Evolutionary conservation across 2,797 vertebrate genomes (phyloP), one percentile per base, ranked within the genome.

Genomic region (Hippopotamyrus pictus): DNA sequence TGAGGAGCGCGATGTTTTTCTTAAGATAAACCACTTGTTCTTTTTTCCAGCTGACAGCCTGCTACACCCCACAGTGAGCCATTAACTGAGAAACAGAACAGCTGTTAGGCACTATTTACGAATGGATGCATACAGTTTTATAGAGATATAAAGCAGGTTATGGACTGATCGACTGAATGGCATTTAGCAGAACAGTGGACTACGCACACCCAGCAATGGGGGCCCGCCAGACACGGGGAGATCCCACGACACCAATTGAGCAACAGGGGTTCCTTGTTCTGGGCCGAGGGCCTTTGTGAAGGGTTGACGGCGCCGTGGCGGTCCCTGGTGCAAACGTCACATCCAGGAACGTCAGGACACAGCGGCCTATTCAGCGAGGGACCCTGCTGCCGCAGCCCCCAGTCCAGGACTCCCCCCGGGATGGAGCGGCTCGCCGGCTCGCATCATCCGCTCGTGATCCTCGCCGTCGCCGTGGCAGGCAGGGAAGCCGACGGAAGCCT

Each of bases 401-500:
- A 89, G 88, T 82, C 85, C 83, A 51, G 69, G 33, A 44, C 88
- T 69, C n/a, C 41, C n/a, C 41, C 2, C 7, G 87, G 5, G 90
- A 96, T 96, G 95, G 94, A 92, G 57, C 86, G 90, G 14, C 51
- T 89, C 86, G 83, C 90, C 89, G 37, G 89, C 87, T 46, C 88
- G 59, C 25, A 79, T 88, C 88, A 33, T 14, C 88, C 89, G n/a
- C 65, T 53, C 87, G 90, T 89, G 73, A 89, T 92, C 88, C 33
- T 92, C 91, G 88, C 93, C 88, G 19, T 92, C 44, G 33, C 89
- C 54, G 5, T 94, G 82, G 93, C 95, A 95, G 96, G 96, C 94
- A 92, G 95, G 93, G 91, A 69, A 88, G 3, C 57, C 57, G 17
- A 12, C 17, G 33, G 51, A 19, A n/a, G 12, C n/a, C 17, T 46